Evolutionary conservation across 2,113 vertebrate species (phyloP).

Genomic region (Corythornis madagascariensis): DNA sequence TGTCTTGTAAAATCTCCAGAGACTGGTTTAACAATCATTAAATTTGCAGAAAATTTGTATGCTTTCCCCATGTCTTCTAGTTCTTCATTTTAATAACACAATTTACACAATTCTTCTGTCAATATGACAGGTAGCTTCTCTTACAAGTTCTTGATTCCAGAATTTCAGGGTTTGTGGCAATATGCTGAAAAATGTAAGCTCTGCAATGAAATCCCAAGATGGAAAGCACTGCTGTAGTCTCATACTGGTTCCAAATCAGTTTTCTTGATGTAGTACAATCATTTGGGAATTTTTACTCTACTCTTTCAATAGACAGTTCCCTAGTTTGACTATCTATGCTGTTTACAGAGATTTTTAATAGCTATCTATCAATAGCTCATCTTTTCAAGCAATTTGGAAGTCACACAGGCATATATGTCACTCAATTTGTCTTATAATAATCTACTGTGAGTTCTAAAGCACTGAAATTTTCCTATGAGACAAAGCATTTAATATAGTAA

Average conservation of each 20-base stretch:
- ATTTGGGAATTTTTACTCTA: constrained; percentile 36
- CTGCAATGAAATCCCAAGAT: constrained; percentile 33
- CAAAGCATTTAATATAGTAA: constrained; percentile 65
- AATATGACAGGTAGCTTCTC: background rate
- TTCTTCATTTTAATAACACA: background rate
- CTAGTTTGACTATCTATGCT: constrained; percentile 32
- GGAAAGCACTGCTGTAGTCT: background rate
- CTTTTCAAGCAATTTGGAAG: constrained; percentile 53
- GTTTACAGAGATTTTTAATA: constrained; percentile 51
- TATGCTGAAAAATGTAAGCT: background rate
- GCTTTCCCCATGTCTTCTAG: background rate
- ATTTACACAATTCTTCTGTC: background rate
- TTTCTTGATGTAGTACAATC: constrained; percentile 29
- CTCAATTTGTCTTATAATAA: constrained; percentile 61
- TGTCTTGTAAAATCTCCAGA: background rate
- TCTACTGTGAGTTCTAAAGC: constrained; percentile 58
- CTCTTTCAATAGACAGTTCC: constrained; percentile 7
- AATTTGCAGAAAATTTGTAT: background rate
- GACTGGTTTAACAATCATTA: background rate
- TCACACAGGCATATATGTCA: constrained; percentile 71
- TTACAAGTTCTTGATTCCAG: background rate
- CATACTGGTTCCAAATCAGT: background rate
- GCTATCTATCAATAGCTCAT: constrained; percentile 34
- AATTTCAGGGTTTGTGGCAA: background rate
- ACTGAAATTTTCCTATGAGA: constrained; percentile 67